Base-by-base conservation (phyloP, 2,888 invertebrate genomes). In the Apamea crenata region DNA sequence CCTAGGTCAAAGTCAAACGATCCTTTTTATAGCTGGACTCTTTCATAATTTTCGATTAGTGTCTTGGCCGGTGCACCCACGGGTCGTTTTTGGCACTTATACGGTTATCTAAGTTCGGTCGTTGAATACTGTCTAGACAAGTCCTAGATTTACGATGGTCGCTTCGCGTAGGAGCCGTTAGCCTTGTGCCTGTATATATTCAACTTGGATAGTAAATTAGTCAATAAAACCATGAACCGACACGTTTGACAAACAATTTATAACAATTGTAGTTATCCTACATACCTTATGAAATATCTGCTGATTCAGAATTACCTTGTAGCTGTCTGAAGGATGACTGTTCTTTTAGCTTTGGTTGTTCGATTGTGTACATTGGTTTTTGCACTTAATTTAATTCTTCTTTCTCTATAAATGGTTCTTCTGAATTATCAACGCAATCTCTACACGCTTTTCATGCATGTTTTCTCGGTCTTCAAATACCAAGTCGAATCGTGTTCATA, bases 101-200 rank as follows among this genome's bases (percentile, higher is more conserved):
- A 91, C 90, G 90, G 88, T 89, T 90, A 90, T 90, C 88, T 89
- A 82, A 89, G 86, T 89, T 86, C 84, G 82, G 87, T 88, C 77
- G 87, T 87, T 81, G 86, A 78, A 82, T 85, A 80, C 84, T 90
- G 92, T 91, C 92, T 93, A 91, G 92, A 90, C 92, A 85, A 90
- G 89, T 87, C 92, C 93, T 94, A 95, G 95, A 96, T 96, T 96
- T 95, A 96, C 93, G 94, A 94, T 93, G 93, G 93, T 91, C 90
- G 91, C 91, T 90, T 89, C 90, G 96, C 95, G 96, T 96, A 94
- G 96, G 96, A 95, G 96, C 94, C 63, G 96, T 94, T 96, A 90
- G 93, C 96, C 96, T 96, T 96, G 96, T 92, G 92, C 91, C 90
- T 89, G 84, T 88, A 89, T 88, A 87, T 91, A 91, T 90, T 89